These are phyloP conservation scores for Emydura subglobosa DNA, from an alignment of 2,113 vertebrate species.

Conservation along the genomic window DNA sequence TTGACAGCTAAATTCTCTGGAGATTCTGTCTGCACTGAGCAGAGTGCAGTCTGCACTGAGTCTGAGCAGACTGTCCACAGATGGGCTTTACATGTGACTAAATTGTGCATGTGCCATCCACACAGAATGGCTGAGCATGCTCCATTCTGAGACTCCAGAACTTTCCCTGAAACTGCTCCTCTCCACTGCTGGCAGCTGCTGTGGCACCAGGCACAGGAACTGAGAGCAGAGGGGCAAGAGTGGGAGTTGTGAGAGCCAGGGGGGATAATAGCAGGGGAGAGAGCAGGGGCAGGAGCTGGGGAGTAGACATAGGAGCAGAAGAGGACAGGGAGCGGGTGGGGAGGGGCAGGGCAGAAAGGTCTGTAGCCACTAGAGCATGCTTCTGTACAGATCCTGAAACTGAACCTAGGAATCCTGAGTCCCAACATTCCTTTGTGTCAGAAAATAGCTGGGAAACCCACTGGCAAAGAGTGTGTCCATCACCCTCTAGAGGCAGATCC, in stretches of 20 bases:
- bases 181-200: not conserved
- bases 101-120: not conserved
- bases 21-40: not conserved
- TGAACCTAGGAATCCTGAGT: not conserved
- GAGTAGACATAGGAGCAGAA: not conserved
- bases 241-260: no score
- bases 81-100: fast-evolving
- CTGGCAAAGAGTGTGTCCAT: not conserved
- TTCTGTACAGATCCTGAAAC: not conserved
- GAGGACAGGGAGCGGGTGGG: not conserved
- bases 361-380: no score
- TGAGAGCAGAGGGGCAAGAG: not conserved
- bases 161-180: not conserved
- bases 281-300: not conserved
- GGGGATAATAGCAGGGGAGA: not conserved
- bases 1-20: not conserved
- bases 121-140: not conserved
- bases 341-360: not conserved
- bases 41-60: not conserved
- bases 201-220: not conserved
- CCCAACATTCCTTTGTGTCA: not conserved
- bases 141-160: not conserved
- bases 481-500: not conserved
- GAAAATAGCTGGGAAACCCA: not conserved
- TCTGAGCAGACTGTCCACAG: not conserved